A percentile compares a stretch with the other conserved stretches of the same genome.
Conservation (phyloP, 2,888 invertebrate genomes). For the Alcis repandata region DNA sequence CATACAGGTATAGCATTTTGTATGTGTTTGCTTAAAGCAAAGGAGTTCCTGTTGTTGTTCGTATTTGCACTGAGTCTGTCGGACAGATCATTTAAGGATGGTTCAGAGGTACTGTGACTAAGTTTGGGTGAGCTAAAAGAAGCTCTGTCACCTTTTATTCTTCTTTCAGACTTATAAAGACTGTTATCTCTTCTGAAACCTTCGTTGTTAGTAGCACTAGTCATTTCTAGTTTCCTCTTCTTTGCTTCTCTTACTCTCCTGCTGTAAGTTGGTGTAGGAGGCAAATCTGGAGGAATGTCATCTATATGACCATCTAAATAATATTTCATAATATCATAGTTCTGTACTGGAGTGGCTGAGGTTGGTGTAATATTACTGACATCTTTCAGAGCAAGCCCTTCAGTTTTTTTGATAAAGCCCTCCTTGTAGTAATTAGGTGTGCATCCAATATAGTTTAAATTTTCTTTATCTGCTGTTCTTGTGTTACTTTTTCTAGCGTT, state of each 20-base stretch:
- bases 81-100: conserved; percentile 74
- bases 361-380: conserved; percentile 88
- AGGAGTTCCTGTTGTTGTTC: conserved; percentile 66
- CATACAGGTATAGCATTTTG: conserved; percentile 64
- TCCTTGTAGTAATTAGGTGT: conserved; percentile 88
- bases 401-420: conserved; percentile 85
- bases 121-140: conserved; percentile 62
- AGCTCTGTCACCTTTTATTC: conserved; percentile 65
- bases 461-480: conserved; percentile 77
- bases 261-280: conserved; percentile 78
- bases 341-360: conserved; percentile 72
- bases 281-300: conserved; percentile 72
- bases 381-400: conserved; percentile 83
- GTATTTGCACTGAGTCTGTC: conserved; percentile 70
- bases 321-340: conserved; percentile 68
- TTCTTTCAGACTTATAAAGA: conserved; percentile 78
- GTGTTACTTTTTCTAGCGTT: conserved; percentile 71
- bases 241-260: conserved; percentile 81
- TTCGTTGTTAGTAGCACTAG: conserved; percentile 64
- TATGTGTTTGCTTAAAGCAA: conserved; percentile 58
- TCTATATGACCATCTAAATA: conserved; percentile 68
- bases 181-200: conserved; percentile 71
- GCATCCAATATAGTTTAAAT: conserved; percentile 82
- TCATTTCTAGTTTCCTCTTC: conserved; percentile 82
- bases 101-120: conserved; percentile 77